Base-by-base conservation (phyloP, 2,888 invertebrate species). In the Caenorhabditis panamensis region DNA sequence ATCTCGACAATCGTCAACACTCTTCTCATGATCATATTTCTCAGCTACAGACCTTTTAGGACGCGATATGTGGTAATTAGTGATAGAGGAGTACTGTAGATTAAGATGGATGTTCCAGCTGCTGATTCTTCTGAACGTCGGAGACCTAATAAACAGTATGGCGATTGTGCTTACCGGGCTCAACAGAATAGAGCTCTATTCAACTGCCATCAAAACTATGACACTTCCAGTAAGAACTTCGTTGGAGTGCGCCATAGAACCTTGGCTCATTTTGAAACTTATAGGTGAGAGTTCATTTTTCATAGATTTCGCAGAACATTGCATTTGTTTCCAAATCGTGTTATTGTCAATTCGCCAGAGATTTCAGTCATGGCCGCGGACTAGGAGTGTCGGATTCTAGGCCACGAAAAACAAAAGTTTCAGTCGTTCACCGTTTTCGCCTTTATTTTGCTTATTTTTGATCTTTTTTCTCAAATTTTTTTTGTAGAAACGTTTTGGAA, bases 141-240 rank as follows among this genome's bases (percentile, higher is more conserved):
- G 82, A 16, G 87, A 87, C 64, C 71, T 80, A n/a, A 79, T 86
- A 22, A 86, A 86, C 77, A 83, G 84, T 47, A 61, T 84, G 56
- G 85, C 85, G 9, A 84, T 84, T 26, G 81, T 87, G 8, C 72
- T 87, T 11, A 85, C 84, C 22, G 87, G 87, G 1, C 79, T 85
- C 6, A 87, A 87, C 54, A 62, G 87, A n/a, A 79, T 85, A n/a
- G 62, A 82, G 20, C 69, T 87, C 22, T 87, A 87, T 66, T 84
- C 84, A 4, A 75, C 80, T 0, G 85, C 82, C 20, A 68, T 82
- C 22, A 47, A 64, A 26, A 82, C 78, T 0, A 66, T 69, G 41
- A 76, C 67, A 1, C 58, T 84, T 5, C 87, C 86, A n/a, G 66
- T 84, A 6, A 28, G 87, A 26, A 86, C 80, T 9, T 82, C 87